Evolutionary conservation across 2,888 invertebrate genomes (phyloP).

Genomic region (Teleogryllus oceanicus): DNA sequence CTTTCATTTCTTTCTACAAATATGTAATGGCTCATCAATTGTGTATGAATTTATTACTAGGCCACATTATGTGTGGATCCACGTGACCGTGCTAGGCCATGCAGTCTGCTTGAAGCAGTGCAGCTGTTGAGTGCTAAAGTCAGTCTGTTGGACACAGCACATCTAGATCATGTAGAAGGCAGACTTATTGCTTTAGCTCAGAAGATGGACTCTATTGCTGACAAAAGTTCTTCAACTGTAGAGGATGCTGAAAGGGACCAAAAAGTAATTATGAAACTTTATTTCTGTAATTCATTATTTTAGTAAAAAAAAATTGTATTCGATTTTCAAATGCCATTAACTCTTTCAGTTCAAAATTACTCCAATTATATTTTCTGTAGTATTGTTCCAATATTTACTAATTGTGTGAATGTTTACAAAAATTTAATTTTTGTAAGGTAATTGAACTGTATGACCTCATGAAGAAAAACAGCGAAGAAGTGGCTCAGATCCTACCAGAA

Average conservation of each 20-base stretch:
- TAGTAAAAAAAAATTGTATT: no score
- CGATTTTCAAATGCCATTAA: background rate
- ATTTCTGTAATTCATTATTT: background rate
- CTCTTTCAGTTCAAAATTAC: background rate
- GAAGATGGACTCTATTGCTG: slow-evolving; percentile 70
- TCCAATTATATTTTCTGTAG: no score
- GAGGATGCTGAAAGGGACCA: slow-evolving; percentile 63
- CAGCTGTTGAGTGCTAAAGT: slow-evolving; percentile 75
- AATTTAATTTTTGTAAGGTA: slow-evolving; percentile 55
- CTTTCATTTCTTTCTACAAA: background rate
- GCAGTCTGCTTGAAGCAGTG: slow-evolving; percentile 66
- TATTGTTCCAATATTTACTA: background rate
- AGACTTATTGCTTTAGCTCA: slow-evolving; percentile 69
- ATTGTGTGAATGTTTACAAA: slow-evolving; percentile 29
- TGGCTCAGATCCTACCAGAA: slow-evolving; percentile 73
- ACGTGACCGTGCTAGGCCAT: slow-evolving; percentile 43
- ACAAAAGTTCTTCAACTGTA: slow-evolving; percentile 57
- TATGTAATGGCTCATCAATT: background rate
- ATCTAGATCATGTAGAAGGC: slow-evolving; percentile 80
- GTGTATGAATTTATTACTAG: background rate
- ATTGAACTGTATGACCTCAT: slow-evolving; percentile 81
- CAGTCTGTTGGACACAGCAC: slow-evolving; percentile 72
- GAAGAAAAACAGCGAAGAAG: slow-evolving; percentile 75
- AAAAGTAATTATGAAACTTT: slow-evolving; percentile 52
- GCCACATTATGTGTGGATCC: slow-evolving; percentile 19